phyloP scores from a whole-genome alignment of 2,113 vertebrate genomes.

The Heterocephalus glaber region DNA sequence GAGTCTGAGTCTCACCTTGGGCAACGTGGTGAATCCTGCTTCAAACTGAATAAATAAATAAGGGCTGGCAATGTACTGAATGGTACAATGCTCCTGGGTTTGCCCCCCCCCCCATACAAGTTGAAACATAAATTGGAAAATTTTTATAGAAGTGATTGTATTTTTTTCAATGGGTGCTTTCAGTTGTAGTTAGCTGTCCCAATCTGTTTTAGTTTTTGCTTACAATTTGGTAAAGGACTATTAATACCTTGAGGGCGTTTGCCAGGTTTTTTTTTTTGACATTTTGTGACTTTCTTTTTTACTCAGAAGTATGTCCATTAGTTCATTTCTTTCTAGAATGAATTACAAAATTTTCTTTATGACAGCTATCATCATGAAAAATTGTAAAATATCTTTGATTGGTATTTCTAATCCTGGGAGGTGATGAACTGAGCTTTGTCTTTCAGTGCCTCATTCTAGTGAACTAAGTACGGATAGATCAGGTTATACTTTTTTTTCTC shows the following conservation, averaged over 20 bases:
- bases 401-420: neutral
- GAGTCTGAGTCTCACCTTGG: neutral
- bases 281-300: neutral
- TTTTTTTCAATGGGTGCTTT: conserved; percentile 9
- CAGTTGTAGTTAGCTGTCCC: neutral
- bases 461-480: neutral
- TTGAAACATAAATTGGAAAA: neutral
- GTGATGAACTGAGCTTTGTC: neutral
- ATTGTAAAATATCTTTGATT: conserved; percentile 27
- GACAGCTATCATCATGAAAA: neutral
- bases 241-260: neutral
- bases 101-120: neutral
- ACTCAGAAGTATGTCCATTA: neutral
- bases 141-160: conserved; percentile 40
- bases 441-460: neutral
- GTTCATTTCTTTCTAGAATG: conserved; percentile 31
- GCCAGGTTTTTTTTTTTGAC: neutral
- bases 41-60: neutral
- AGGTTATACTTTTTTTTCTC: conserved; percentile 26
- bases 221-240: neutral
- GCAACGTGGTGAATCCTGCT: neutral
- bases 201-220: conserved; percentile 34
- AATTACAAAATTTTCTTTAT: neutral
- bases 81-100: neutral
- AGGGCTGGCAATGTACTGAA: neutral